Conservation (phyloP, 2,113 vertebrate genomes). For the Sphyrna mokarran region DNA sequence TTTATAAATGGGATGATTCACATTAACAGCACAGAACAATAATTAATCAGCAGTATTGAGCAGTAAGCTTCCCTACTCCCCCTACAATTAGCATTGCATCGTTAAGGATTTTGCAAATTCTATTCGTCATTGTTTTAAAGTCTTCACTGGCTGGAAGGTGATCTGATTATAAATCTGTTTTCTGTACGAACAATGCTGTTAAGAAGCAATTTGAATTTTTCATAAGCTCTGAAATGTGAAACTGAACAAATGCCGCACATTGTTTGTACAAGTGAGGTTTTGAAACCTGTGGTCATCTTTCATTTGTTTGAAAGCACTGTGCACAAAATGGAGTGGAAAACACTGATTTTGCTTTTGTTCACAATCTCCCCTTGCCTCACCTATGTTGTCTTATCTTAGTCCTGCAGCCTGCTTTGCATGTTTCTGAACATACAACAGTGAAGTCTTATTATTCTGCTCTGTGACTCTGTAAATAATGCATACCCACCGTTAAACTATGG, state of each 20-base stretch:
- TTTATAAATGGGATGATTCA: conserved; percentile 23
- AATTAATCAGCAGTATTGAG: conserved; percentile 15
- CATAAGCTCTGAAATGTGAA: neutral
- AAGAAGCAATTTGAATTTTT: neutral
- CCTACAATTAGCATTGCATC: neutral
- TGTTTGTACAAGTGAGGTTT: neutral
- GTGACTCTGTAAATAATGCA: neutral
- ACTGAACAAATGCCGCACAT: neutral
- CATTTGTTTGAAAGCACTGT: neutral
- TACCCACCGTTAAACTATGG: no score
- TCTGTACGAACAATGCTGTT: neutral
- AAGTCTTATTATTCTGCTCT: neutral
- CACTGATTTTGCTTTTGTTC: neutral
- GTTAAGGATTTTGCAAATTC: neutral
- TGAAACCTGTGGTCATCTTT: neutral
- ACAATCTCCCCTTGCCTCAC: neutral
- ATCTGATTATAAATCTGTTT: neutral
- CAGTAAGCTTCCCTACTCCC: neutral
- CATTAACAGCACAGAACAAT: neutral
- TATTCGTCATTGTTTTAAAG: neutral
- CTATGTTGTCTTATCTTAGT: neutral
- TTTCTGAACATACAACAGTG: neutral
- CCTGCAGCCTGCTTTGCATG: neutral
- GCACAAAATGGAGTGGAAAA: neutral
- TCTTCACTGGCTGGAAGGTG: neutral